These are phyloP conservation scores for Empidonax traillii DNA, from an alignment of 2,113 vertebrate species.

Conservation along the genomic window DNA sequence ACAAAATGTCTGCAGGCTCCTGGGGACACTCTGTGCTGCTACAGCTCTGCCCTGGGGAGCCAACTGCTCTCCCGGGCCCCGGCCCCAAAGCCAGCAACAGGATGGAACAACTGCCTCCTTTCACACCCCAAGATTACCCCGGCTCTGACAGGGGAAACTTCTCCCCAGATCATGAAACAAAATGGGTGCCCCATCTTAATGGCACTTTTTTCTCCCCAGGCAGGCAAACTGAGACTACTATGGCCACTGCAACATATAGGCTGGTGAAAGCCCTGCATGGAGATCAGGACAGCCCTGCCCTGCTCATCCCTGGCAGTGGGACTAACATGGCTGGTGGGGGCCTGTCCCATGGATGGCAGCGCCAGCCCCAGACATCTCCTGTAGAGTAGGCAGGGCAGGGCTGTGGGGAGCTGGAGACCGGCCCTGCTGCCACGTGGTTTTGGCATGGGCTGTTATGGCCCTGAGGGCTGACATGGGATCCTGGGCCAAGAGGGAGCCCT, in stretches of 20 bases:
- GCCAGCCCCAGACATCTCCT: background rate
- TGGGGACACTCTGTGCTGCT: background rate
- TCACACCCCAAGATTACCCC: background rate
- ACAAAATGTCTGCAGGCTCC: background rate
- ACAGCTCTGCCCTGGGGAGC: background rate
- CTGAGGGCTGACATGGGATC: background rate
- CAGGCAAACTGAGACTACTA: background rate
- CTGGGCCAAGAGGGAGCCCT: fast-evolving
- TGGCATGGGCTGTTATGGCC: background rate
- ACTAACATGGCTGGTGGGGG: fast-evolving
- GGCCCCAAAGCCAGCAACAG: background rate
- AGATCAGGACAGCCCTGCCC: fast-evolving
- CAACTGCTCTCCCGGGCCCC: fast-evolving
- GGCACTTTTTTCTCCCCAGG: background rate
- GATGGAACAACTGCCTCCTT: fast-evolving
- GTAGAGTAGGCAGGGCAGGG: background rate
- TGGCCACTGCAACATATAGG: fast-evolving
- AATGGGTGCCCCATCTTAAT: fast-evolving
- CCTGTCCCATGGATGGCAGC: background rate
- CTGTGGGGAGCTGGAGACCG: fast-evolving
- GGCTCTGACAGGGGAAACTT: background rate
- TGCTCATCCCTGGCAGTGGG: background rate
- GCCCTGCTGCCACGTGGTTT: fast-evolving
- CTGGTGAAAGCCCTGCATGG: fast-evolving
- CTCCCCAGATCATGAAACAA: fast-evolving